phyloP scores from a whole-genome alignment of 1,140 invertebrate species.

The Caenorhabditis inopinata region DNA sequence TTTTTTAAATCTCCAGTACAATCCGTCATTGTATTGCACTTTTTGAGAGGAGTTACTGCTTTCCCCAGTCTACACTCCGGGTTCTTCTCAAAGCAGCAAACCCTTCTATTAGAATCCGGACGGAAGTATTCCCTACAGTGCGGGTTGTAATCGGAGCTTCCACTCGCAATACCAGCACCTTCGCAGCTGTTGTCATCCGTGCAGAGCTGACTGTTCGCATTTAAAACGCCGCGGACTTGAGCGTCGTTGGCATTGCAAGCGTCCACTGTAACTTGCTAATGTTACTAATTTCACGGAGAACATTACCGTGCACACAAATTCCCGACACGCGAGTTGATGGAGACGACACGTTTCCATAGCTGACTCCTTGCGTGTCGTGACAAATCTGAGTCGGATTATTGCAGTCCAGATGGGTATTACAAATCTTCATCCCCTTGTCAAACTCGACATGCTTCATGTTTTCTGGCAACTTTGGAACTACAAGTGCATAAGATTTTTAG shows the following conservation, averaged over 20 bases:
- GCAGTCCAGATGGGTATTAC: not conserved
- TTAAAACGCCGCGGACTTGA: not conserved
- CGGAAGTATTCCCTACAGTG: not conserved
- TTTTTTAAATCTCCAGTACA: not conserved
- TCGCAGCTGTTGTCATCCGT: not conserved
- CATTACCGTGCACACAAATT: not conserved
- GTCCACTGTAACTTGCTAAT: not conserved
- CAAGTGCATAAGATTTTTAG: not conserved
- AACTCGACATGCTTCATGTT: not conserved
- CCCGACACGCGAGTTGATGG: not conserved
- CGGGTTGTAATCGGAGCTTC: not conserved
- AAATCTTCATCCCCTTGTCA: not conserved
- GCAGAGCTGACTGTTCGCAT: not conserved
- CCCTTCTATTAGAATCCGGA: not conserved
- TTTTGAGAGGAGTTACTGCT: not conserved
- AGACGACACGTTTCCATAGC: not conserved
- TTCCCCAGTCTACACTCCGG: not conserved
- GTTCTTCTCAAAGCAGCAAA: not conserved
- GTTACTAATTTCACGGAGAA: no score
- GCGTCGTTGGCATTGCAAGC: not conserved
- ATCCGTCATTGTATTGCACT: not conserved
- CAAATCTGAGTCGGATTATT: not conserved
- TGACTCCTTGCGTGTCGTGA: not conserved
- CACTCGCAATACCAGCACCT: not conserved
- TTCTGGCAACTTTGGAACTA: not conserved